These are phyloP conservation scores for Microcebus lehilahytsara DNA, from an alignment of 2,113 vertebrate species.

Conservation along the genomic window DNA sequence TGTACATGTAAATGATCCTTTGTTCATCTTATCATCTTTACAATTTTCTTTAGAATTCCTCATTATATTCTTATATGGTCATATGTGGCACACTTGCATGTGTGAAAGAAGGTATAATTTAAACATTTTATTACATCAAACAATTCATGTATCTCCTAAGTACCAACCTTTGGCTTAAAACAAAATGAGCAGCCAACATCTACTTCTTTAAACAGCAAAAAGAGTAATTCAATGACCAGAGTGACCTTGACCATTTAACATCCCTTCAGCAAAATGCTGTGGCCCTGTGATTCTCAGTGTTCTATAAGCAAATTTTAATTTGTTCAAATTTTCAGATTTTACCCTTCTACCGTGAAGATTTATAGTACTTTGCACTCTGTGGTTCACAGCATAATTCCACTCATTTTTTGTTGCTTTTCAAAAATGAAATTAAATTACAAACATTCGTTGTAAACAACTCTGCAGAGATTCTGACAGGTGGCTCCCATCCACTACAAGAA, in stretches of 20 bases:
- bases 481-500: not conserved
- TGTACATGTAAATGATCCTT: not conserved
- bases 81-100: not conserved
- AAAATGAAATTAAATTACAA: not conserved
- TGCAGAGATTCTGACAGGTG: not conserved
- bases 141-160: not conserved
- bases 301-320: not conserved
- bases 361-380: not conserved
- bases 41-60: not conserved
- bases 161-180: not conserved
- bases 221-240: not conserved
- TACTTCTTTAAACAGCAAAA: not conserved
- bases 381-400: not conserved
- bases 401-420: not conserved
- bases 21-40: not conserved
- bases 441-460: not conserved
- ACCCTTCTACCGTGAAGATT: not conserved
- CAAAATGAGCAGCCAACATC: not conserved
- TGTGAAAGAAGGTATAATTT: conserved; percentile 6
- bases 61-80: not conserved
- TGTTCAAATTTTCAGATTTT: not conserved
- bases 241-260: not conserved
- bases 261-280: not conserved
- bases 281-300: not conserved
- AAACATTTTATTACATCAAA: conserved; percentile 20